Percentiles rank a stretch among this genome's conserved stretches.
phyloP scores from a whole-genome alignment of 2,888 invertebrate species.

The Mesorhabditis belari region DNA sequence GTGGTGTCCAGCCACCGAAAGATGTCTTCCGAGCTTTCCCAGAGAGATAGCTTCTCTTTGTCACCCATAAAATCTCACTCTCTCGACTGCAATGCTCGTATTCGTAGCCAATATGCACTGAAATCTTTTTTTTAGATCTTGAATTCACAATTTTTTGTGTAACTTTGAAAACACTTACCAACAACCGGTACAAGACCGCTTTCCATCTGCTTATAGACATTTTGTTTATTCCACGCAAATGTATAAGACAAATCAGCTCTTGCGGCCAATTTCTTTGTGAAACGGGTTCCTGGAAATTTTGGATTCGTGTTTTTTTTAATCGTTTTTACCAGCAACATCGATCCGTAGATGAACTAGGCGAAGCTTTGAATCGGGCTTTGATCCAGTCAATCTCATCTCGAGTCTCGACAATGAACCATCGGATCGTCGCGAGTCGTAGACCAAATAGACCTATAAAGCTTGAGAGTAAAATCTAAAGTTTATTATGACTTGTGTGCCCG shows the following conservation, averaged over 20 bases:
- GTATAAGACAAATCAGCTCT: slow-evolving; percentile 74
- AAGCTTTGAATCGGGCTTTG: slow-evolving; percentile 71
- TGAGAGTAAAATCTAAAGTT: background rate
- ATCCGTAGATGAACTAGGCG: slow-evolving; percentile 85
- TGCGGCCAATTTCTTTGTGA: slow-evolving; percentile 13
- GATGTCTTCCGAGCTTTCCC: slow-evolving; percentile 11
- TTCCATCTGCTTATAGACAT: slow-evolving; percentile 94
- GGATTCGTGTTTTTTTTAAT: slow-evolving; percentile 4
- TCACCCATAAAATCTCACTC: slow-evolving; percentile 80
- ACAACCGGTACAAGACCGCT: slow-evolving; percentile 90
- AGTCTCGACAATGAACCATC: slow-evolving; percentile 88
- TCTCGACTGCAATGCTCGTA: slow-evolving; percentile 84
- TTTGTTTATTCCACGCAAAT: slow-evolving; percentile 94
- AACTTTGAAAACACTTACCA: slow-evolving; percentile 61
- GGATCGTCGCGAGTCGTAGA: slow-evolving; percentile 90
- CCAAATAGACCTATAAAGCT: slow-evolving; percentile 59
- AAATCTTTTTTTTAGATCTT: slow-evolving; percentile 4
- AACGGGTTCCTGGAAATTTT: background rate
- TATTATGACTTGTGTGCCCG: slow-evolving; percentile 10
- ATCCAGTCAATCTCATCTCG: slow-evolving; percentile 77
- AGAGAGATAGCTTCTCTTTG: slow-evolving; percentile 76
- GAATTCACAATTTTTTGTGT: background rate
- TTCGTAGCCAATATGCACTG: slow-evolving; percentile 66
- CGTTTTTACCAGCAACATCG: slow-evolving; percentile 57
- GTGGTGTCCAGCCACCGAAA: slow-evolving; percentile 1